phyloP scores from a whole-genome alignment of 1,140 invertebrate species.

The Ceratina australensis region DNA sequence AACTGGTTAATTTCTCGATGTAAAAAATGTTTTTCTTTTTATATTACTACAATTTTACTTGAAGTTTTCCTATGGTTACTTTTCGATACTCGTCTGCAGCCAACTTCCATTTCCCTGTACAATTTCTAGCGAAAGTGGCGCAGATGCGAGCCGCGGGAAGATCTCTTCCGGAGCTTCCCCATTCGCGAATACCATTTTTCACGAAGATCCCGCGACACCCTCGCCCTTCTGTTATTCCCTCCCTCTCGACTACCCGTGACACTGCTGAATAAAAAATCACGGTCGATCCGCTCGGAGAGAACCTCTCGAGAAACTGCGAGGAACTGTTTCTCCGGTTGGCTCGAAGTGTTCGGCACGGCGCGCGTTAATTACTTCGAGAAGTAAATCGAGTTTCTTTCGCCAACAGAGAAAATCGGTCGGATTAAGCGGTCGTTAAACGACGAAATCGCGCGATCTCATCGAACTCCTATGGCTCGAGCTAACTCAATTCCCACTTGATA shows the following conservation, averaged over 20 bases:
- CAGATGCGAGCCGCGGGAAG: constrained; percentile 22
- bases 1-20: too few relatives aligned
- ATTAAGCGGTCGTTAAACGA: constrained; percentile 17
- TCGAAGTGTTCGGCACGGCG: background rate
- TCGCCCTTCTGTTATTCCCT: background rate
- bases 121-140: background rate
- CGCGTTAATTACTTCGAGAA: constrained; percentile 12
- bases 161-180: constrained; percentile 31
- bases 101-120: background rate
- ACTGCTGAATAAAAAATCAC: constrained; percentile 42
- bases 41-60: too few relatives aligned
- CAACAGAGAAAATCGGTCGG: constrained; percentile 4
- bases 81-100: background rate
- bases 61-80: too few relatives aligned
- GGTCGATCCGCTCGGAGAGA: constrained; percentile 4
- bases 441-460: constrained; percentile 15
- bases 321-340: background rate
- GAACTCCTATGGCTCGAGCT: constrained; percentile 38
- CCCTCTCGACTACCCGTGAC: background rate
- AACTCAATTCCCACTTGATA: constrained; percentile 67
- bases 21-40: too few relatives aligned
- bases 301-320: background rate
- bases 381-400: background rate
- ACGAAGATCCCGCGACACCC: constrained; percentile 36
- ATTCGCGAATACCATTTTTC: constrained; percentile 38